Evolutionary conservation across 1,140 invertebrate species (phyloP).

Genomic region (Drosophila orosa): DNA sequence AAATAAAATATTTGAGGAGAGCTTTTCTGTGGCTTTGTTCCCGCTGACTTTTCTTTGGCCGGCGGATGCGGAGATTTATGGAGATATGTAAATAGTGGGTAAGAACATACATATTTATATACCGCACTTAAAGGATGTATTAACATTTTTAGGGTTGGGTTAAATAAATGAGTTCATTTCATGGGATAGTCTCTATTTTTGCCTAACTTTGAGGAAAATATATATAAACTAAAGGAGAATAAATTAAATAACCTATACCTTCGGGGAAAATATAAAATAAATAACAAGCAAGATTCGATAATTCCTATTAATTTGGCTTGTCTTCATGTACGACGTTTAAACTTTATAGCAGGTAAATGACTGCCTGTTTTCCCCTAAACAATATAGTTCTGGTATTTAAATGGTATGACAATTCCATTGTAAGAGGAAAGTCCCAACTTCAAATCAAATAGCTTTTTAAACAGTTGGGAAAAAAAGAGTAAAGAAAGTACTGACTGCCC

Average conservation of each 20-base stretch:
- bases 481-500: conserved; percentile 6
- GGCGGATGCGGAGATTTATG: conserved; percentile 14
- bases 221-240: too few species aligned
- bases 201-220: neutral
- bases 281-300: too few species aligned
- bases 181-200: neutral
- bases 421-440: conserved; percentile 2
- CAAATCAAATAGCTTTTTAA: conserved; percentile 8
- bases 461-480: conserved; percentile 3
- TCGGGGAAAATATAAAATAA: too few species aligned
- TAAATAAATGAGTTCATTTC: neutral
- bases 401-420: neutral
- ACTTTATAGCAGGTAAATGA: too few species aligned
- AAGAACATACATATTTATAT: neutral
- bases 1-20: conserved; percentile 57
- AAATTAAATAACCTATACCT: too few species aligned
- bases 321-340: neutral
- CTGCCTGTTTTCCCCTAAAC: neutral
- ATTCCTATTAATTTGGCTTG: neutral
- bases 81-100: conserved; percentile 18
- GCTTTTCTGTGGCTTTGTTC: conserved; percentile 14
- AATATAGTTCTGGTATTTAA: neutral
- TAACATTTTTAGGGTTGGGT: conserved; percentile 2
- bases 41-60: conserved; percentile 16
- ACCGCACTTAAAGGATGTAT: conserved; percentile 5